phyloP scores from a whole-genome alignment of 2,888 invertebrate species.

The Coelopa pilipes region DNA sequence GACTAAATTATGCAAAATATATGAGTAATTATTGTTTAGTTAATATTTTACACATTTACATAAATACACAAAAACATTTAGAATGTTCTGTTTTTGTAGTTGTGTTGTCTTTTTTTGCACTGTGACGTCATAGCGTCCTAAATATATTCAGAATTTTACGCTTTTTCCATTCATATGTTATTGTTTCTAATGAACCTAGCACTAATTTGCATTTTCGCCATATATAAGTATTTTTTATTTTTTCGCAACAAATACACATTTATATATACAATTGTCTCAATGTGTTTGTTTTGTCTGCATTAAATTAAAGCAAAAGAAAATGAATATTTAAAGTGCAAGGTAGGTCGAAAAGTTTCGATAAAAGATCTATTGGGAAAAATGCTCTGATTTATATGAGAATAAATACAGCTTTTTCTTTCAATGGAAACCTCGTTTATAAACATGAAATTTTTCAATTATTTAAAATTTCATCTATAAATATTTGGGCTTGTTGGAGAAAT shows the following conservation, averaged over 20 bases:
- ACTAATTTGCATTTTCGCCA: neutral
- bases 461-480: no score
- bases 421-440: no score
- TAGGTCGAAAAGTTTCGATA: no score
- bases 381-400: no score
- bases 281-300: neutral
- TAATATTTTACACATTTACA: slow-evolving; percentile 1
- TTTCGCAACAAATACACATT: neutral
- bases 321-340: no score
- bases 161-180: slow-evolving; percentile 30
- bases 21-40: no score
- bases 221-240: neutral
- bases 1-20: no score
- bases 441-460: no score
- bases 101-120: neutral
- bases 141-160: slow-evolving; percentile 39
- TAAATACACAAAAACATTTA: slow-evolving; percentile 4
- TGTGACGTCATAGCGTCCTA: slow-evolving; percentile 24
- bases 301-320: no score
- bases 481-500: neutral
- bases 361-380: no score
- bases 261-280: neutral
- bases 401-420: no score
- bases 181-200: neutral
- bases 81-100: slow-evolving; percentile 7